A percentile compares a stretch with the other conserved stretches of the same genome.
Evolutionary conservation across 2,888 invertebrate species (phyloP).

Genomic region (Mystacides longicornis): DNA sequence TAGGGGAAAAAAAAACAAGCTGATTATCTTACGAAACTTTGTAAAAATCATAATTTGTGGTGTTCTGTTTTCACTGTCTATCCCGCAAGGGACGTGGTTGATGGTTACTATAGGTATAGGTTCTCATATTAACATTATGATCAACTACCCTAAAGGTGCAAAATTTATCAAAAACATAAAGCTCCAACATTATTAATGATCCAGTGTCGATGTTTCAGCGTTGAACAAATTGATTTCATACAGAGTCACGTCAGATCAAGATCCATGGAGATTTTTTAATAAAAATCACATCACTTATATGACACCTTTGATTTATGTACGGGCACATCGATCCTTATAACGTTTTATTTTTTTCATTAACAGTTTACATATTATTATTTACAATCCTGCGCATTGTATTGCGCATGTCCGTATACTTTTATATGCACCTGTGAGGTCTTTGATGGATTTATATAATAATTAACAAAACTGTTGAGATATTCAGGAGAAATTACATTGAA

Average conservation of each 20-base stretch:
- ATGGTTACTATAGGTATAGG: no score
- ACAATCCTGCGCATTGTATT: background rate
- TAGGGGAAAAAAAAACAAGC: no score
- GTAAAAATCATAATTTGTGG: no score
- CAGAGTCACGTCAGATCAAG: background rate
- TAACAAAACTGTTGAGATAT: no score
- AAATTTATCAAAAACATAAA: no score
- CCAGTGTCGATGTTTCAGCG: background rate
- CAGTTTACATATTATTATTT: background rate
- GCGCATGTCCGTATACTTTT: background rate
- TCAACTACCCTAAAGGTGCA: no score
- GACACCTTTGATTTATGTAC: background rate
- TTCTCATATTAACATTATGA: background rate
- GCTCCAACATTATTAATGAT: slow-evolving; percentile 1
- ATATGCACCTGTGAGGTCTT: background rate
- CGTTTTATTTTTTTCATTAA: background rate
- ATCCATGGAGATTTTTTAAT: no score
- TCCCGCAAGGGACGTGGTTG: no score
- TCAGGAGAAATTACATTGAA: no score
- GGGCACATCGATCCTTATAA: background rate
- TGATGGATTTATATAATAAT: no score
- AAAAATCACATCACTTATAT: background rate
- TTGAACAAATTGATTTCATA: background rate
- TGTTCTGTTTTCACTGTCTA: no score
- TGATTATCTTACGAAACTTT: no score